Evolutionary conservation across 1,140 invertebrate genomes (phyloP).

Genomic region (Archivesica marissinica): DNA sequence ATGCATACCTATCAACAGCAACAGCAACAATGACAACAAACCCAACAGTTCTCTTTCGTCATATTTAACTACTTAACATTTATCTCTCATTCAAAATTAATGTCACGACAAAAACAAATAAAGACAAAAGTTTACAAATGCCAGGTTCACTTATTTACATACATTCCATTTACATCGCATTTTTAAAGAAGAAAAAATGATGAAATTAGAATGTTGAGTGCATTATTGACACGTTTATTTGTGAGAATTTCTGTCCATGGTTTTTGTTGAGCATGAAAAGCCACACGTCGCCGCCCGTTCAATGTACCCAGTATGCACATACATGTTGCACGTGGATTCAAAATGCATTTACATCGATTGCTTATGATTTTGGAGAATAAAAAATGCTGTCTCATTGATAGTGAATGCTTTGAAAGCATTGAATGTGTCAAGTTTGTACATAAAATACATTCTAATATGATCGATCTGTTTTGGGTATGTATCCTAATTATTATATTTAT

Average conservation of each 20-base stretch:
- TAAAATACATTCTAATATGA: too few species aligned
- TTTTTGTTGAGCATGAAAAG: conserved; percentile 8
- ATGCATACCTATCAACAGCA: neutral
- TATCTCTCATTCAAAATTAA: neutral
- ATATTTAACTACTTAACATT: neutral
- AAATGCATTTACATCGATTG: neutral
- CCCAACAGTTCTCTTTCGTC: neutral
- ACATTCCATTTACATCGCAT: neutral
- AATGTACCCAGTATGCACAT: neutral
- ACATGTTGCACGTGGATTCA: neutral
- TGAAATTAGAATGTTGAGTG: too few species aligned
- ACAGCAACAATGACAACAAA: neutral
- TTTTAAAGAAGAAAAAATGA: neutral
- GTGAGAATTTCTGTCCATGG: neutral
- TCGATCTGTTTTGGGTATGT: too few species aligned
- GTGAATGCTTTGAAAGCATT: too few species aligned
- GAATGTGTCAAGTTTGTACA: too few species aligned
- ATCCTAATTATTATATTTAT: too few species aligned
- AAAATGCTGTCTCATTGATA: conserved; percentile 31
- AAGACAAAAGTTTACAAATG: neutral
- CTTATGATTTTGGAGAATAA: neutral
- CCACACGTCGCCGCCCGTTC: neutral
- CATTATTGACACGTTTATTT: neutral
- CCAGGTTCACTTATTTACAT: neutral
- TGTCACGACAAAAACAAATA: neutral